Base-by-base conservation (phyloP, 37 sponge, comb jelly and placozoan species). In the Ephydatia muelleri region DNA sequence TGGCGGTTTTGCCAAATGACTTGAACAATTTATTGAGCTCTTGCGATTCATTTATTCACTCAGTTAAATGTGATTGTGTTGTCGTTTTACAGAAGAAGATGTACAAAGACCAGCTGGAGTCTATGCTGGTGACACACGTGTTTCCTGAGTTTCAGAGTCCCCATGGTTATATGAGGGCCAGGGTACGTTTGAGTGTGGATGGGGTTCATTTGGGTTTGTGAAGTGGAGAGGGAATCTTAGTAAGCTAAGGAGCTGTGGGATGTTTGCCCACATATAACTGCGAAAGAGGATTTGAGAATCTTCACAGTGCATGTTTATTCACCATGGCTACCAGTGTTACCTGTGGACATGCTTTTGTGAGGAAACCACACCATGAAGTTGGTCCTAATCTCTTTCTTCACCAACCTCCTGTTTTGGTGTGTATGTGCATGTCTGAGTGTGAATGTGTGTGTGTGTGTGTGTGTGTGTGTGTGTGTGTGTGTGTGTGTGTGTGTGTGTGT, bases 131-230 rank as follows among this genome's bases (percentile, higher is more conserved):
- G 21, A 33, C 85, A 22, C 89, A 92, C 36, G 97, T 96, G 25
- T 83, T 88, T 49, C 95, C 97, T 2, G 88, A 95, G 82, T 97
- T 96, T 57, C 68, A 76, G 72, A 88, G 89, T 84, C 31, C 76
- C 9, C 78, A 75, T 34, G 97, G 93, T 26, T 96, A 91, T 84
- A 92, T 98, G 74, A 70, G 98, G 70, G 94, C 98, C 32, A 81
- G 98, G 83, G 93, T 93, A 64, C n/a, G n/a, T n/a, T n/a, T n/a
- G n/a, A n/a, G n/a, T n/a, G n/a, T n/a, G n/a, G n/a, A n/a, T n/a
- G n/a, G n/a, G n/a, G n/a, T n/a, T n/a, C n/a, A n/a, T n/a, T n/a
- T n/a, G n/a, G n/a, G n/a, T n/a, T n/a, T n/a, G n/a, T n/a, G n/a
- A n/a, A n/a, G n/a, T n/a, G n/a, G n/a, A n/a, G n/a, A n/a, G n/a